Base-by-base conservation (phyloP, 2,888 invertebrate genomes). In the Ceriagrion tenellum region DNA sequence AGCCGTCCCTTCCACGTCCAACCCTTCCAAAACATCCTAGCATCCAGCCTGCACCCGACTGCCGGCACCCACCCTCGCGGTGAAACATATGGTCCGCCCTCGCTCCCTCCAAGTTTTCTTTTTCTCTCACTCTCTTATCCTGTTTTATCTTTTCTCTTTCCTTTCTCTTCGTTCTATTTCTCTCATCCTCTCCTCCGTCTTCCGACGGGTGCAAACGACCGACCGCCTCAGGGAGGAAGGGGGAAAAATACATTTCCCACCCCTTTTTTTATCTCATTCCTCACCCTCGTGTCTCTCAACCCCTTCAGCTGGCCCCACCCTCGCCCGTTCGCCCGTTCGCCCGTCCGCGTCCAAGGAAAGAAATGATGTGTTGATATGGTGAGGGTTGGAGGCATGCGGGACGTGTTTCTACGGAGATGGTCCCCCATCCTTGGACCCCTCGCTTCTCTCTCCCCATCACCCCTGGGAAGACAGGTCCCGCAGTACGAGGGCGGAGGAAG, bases 41-140 rank as follows among this genome's bases (percentile, higher is more conserved):
- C 59, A 59, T 16, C 81, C n/a, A 47, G 81, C 81, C 81, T 13
- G 35, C 81, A 47, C 47, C 47, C 69, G 69, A 16, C 81, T 81
- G 81, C 81, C 81, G 81, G 35, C 81, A 35, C 81, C 81, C 81
- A 35, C 81, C 81, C 81, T 35, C 81, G 35, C 18, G 30, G 13
- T 16, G 81, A 81, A 81, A 81, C 81, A 81, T 81, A 81, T 81
- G 81, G 81, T 81, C 81, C 81, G 81, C 12, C 81, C 3, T 26
- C 35, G 26, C 18, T 35, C 74, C 30, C 74, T 30, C 3, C n/a
- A 47, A n/a, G 0, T 26, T 81, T 18, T 81, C 18, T 81, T 26
- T 12, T n/a, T 81, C 16, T 81, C 47, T 47, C 47, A 47, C 47
- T 47, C 47, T 47, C 47, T 47, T 47, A 47, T 47, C 69, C 69